Evolutionary conservation across 1,140 invertebrate species (phyloP).

Genomic region (Procambarus virginalis): DNA sequence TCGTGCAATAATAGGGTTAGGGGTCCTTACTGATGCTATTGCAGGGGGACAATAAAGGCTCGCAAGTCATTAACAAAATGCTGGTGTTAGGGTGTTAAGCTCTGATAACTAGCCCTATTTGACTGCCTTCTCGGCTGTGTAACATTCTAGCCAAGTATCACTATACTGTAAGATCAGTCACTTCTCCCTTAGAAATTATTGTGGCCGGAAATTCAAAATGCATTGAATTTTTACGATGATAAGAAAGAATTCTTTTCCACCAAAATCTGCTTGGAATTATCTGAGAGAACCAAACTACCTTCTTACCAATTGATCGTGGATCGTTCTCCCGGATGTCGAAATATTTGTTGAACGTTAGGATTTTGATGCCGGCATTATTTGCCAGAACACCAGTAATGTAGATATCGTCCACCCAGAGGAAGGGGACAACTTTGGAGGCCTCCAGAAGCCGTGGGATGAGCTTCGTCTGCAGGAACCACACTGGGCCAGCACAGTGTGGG

Average conservation of each 20-base stretch:
- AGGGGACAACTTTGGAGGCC: conserved; percentile 39
- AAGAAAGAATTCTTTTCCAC: background rate
- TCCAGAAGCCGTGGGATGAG: conserved; percentile 3
- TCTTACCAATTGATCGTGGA: background rate
- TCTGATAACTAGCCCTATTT: no score
- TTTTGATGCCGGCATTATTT: conserved; percentile 2
- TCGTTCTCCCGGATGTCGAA: background rate
- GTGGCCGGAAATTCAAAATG: background rate
- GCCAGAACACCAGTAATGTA: conserved; percentile 48
- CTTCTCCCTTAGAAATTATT: background rate
- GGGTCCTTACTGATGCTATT: no score
- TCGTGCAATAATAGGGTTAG: no score
- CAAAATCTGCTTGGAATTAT: background rate
- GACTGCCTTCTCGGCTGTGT: no score
- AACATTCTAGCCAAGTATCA: no score
- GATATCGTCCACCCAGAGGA: conserved; percentile 45
- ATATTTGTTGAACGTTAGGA: conserved; percentile 10
- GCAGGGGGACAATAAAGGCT: no score
- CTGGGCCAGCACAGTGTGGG: conserved; percentile 16
- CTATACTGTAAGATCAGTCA: no score
- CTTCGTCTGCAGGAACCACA: conserved; percentile 42
- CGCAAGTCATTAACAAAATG: no score
- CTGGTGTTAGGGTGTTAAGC: no score
- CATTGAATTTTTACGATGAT: background rate
- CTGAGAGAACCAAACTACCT: background rate